Conservation (phyloP, 2,113 vertebrate genomes). For the Notarius quadriscutis region DNA sequence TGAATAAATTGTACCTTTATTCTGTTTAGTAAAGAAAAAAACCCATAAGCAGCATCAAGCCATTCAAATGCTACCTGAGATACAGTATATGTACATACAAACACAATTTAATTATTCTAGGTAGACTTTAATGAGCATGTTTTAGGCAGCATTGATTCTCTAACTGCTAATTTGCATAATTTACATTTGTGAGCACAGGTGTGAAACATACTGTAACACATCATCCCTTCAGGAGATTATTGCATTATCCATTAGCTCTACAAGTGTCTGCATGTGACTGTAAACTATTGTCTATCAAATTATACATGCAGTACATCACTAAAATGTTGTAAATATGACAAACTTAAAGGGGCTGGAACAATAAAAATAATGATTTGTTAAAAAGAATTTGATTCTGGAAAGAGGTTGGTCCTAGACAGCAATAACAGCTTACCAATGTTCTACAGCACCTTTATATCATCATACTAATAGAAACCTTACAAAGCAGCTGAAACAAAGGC, state of each 20-base stretch:
- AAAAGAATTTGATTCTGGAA: slow-evolving; percentile 21
- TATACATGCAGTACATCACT: slow-evolving; percentile 13
- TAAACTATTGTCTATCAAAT: slow-evolving; percentile 39
- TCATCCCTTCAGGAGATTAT: background rate
- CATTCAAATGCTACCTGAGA: slow-evolving; percentile 26
- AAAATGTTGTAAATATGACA: slow-evolving; percentile 30
- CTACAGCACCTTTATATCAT: slow-evolving; percentile 12
- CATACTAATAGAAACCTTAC: slow-evolving; percentile 11
- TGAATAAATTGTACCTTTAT: slow-evolving; percentile 19
- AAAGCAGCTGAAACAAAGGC: slow-evolving; percentile 22
- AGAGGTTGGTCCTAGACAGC: slow-evolving; percentile 21
- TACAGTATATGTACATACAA: slow-evolving; percentile 10
- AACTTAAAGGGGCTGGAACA: background rate
- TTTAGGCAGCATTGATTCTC: slow-evolving; percentile 15
- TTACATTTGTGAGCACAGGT: slow-evolving; percentile 22
- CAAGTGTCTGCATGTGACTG: slow-evolving; percentile 23
- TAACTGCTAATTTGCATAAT: background rate
- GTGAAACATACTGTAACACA: slow-evolving; percentile 2
- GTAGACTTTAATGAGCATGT: slow-evolving; percentile 24
- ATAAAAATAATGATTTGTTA: slow-evolving; percentile 19
- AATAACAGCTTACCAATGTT: slow-evolving; percentile 37
- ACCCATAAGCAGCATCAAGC: slow-evolving; percentile 33
- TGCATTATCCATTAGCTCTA: slow-evolving; percentile 31
- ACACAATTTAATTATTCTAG: slow-evolving; percentile 9
- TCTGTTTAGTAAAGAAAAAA: slow-evolving; percentile 6